phyloP scores from a whole-genome alignment of 2,797 vertebrate genomes.

The Notolepis coatsorum region DNA sequence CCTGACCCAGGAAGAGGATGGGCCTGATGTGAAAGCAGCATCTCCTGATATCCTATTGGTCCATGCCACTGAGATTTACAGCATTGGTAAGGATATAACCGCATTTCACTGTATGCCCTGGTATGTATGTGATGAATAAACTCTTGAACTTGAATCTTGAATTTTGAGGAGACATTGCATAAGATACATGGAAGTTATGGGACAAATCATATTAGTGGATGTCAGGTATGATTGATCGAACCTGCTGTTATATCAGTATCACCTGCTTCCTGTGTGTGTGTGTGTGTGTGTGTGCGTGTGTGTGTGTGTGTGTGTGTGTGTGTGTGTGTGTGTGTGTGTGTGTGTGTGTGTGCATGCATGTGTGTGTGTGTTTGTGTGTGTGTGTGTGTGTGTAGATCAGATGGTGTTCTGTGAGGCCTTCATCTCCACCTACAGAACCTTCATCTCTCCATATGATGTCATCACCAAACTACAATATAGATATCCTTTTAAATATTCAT shows the following conservation, averaged over 20 bases:
- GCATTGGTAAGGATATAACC: constrained; percentile 72
- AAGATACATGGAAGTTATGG: not conserved
- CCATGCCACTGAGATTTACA: constrained; percentile 83
- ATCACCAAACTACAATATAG: constrained; percentile 92
- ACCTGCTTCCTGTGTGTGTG: too few species aligned
- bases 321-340: constrained; percentile 1
- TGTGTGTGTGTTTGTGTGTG: constrained; percentile 23
- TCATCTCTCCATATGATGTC: constrained; percentile 88
- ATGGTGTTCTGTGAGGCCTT: constrained; percentile 93
- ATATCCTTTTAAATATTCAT: constrained; percentile 86
- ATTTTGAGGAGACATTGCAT: too few species aligned
- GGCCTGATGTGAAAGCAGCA: constrained; percentile 73
- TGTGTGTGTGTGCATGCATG: constrained; percentile 1
- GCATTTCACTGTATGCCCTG: too few species aligned
- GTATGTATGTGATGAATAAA: too few species aligned
- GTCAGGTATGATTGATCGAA: too few species aligned
- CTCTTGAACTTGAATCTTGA: too few species aligned
- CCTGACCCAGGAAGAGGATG: constrained; percentile 60
- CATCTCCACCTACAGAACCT: constrained; percentile 92
- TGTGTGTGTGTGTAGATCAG: constrained; percentile 77
- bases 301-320: constrained; percentile 27
- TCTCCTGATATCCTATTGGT: constrained; percentile 89
- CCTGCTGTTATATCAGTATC: too few species aligned
- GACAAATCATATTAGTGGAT: too few species aligned
- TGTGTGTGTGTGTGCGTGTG: not conserved